Conservation (phyloP, 92 coral and sea anemone species). For the Siderastrea siderea region DNA sequence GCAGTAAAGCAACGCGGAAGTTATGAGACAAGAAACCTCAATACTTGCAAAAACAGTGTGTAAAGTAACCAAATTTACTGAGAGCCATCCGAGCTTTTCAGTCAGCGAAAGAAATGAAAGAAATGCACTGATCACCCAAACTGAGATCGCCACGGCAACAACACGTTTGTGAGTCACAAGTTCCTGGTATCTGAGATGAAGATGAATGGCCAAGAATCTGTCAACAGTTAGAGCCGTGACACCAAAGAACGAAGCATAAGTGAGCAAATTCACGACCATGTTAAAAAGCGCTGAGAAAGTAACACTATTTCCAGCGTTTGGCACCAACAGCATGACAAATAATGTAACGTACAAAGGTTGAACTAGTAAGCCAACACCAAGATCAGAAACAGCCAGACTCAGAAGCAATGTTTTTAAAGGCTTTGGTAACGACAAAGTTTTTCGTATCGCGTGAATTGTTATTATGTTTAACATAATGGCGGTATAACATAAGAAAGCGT, state of each 20-base stretch:
- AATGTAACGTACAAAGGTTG: too few species aligned
- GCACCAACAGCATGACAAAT: too few species aligned
- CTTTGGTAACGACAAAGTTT: background rate
- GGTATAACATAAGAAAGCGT: background rate
- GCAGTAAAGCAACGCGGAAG: too few species aligned
- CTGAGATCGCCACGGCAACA: background rate
- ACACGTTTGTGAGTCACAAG: conserved; percentile 24
- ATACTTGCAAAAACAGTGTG: too few species aligned
- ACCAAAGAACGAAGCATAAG: too few species aligned
- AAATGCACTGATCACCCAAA: background rate
- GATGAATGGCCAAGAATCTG: background rate
- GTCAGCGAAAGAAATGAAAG: background rate
- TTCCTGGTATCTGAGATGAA: conserved; percentile 27
- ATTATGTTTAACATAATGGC: background rate
- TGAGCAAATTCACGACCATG: too few species aligned
- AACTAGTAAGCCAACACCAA: background rate
- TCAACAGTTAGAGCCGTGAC: too few species aligned
- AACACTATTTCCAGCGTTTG: too few species aligned
- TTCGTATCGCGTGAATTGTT: background rate
- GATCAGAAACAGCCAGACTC: background rate
- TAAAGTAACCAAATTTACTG: too few species aligned
- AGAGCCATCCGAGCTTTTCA: too few species aligned
- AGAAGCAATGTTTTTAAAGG: conserved; percentile 6
- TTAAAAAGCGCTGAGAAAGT: too few species aligned
- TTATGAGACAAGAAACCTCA: too few species aligned